Evolutionary conservation across 2,113 vertebrate species (phyloP).

Genomic region (Mesocricetus auratus): DNA sequence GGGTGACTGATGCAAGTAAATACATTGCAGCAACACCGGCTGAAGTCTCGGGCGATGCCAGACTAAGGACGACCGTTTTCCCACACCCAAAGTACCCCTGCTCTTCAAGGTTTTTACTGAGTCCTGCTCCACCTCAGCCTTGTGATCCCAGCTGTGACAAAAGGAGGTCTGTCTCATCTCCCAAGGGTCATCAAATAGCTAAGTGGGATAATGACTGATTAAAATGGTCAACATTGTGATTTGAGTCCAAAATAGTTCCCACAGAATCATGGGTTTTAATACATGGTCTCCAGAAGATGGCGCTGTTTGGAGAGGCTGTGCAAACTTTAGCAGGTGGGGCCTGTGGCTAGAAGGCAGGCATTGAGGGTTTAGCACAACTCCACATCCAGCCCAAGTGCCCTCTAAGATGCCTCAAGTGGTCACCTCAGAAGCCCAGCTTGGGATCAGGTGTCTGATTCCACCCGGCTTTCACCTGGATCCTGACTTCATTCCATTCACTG

Average conservation of each 20-base stretch:
- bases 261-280: background rate
- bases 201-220: too few species aligned
- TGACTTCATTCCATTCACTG: fast-evolving
- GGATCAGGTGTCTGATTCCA: background rate
- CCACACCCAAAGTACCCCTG: background rate
- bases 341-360: background rate
- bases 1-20: background rate
- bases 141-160: background rate
- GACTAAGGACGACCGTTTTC: background rate
- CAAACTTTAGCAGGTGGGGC: too few species aligned
- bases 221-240: background rate
- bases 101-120: too few species aligned
- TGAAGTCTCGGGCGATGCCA: background rate
- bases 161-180: background rate
- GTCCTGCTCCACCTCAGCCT: fast-evolving
- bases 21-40: background rate
- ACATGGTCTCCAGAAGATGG: background rate
- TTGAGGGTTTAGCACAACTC: too few species aligned
- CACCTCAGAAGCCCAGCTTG: background rate
- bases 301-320: background rate
- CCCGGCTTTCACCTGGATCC: background rate
- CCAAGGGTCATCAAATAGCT: fast-evolving
- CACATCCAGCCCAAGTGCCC: background rate
- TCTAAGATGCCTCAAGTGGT: background rate
- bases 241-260: background rate